Evolutionary conservation across 2,888 invertebrate genomes (phyloP), one percentile per base, ranked within the genome.

Genomic region (Mesorhabditis spiculigera): DNA sequence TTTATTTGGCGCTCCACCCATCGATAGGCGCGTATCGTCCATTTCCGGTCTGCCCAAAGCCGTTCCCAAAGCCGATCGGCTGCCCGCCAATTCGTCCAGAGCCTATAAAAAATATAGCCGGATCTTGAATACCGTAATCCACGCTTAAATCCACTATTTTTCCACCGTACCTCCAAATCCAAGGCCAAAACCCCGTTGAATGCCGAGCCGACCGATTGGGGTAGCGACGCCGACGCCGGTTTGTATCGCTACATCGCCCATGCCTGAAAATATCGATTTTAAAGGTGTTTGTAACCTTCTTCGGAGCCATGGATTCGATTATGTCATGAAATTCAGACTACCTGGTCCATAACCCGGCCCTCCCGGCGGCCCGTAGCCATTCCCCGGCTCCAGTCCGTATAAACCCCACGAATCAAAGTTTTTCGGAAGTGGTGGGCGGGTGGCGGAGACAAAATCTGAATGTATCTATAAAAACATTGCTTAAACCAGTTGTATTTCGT

Each of bases 381-480:
- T 50, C n/a, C 58, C 58, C 58, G 58, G n/a, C n/a, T 50, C 58
- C n/a, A 50, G n/a, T 50, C 58, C 58, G n/a, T 50, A 50, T n/a
- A 50, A 50, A 13, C 10, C 8, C 58, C 58, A 50, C 58, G 58
- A 50, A n/a, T 50, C 58, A 3, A 50, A 50, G n/a, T 50, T 50
- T 50, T n/a, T 10, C 10, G 58, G 42, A 79, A 5, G 72, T 61
- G 66, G 79, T 74, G 41, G 87, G 82, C 58, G 58, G 1, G 28
- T 28, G 28, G 28, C 28, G 28, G 28, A 28, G 28, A 28, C 28
- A 28, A 28, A 28, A 28, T 28, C 28, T 28, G 28, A 28, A 28
- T 28, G 28, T 28, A 28, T 28, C 28, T 28, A 28, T 28, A 28
- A 3, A 28, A 28, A 28, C 28, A 28, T 28, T 28, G 28, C 28